Percentiles rank a stretch among this genome's conserved stretches.
These are phyloP conservation scores for Melanaphis sacchari DNA, from an alignment of 1,140 invertebrate genomes.

Conservation along the genomic window DNA sequence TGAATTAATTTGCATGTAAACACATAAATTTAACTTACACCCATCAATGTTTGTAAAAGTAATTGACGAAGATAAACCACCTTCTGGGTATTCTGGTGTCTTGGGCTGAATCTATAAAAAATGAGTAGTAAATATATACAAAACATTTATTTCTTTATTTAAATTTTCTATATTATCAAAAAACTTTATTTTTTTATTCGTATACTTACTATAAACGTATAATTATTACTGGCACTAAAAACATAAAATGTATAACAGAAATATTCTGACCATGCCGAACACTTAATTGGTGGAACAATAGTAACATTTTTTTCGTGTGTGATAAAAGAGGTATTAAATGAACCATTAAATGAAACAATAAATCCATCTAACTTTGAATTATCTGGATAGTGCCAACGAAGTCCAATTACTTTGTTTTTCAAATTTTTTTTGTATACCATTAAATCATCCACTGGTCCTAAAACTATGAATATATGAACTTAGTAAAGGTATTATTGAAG, in stretches of 20 bases:
- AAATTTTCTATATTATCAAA: background rate
- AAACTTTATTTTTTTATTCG: background rate
- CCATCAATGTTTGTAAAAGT: background rate
- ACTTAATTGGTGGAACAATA: background rate
- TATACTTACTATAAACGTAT: background rate
- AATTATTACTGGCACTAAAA: background rate
- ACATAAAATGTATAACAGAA: slow-evolving; percentile 12
- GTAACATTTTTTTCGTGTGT: background rate
- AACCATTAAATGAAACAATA: background rate
- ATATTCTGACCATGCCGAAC: slow-evolving; percentile 21
- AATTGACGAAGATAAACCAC: background rate
- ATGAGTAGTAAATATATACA: background rate
- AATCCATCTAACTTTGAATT: background rate
- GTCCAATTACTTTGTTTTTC: background rate
- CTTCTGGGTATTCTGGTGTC: background rate
- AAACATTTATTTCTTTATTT: background rate
- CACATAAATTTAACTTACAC: slow-evolving; percentile 4
- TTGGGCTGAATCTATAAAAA: background rate
- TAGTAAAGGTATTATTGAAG: background rate
- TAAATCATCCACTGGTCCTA: background rate
- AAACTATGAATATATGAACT: background rate
- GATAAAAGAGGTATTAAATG: background rate
- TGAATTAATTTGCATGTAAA: background rate
- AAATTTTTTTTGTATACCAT: background rate
- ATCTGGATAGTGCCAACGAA: background rate